Evolutionary conservation across 1,140 invertebrate species (phyloP), one percentile per base, ranked within the genome.

Genomic region (Drosophila burlai): DNA sequence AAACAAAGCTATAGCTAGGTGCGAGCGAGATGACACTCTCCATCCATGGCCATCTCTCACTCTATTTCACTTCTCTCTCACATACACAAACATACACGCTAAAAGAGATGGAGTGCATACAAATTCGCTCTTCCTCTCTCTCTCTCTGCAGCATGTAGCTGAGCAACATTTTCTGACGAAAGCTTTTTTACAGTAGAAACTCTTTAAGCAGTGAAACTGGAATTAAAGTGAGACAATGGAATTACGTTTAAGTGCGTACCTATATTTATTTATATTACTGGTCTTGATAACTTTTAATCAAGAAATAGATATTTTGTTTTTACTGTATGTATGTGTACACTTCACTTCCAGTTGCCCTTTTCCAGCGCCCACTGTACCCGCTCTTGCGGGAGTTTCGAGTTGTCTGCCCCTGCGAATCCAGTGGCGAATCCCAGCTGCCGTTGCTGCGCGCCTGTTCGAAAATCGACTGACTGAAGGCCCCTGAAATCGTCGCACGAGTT

Each of bases 391-490:
- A 85, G 82, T 81, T 81, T 40, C 11, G 49, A 68, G 63, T 64
- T 61, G 31, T 26, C 34, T 24, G 34, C 63, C 47, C 31, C 31
- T 50, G 18, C 26, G 26, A 13, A 31, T 59, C 50, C 29, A 54
- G 16, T 9, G 46, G 3, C 34, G 2, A 24, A 54, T 24, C 29
- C 45, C 24, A 29, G 46, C 63, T 73, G 55, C 26, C 38, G 6
- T 64, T 79, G 52, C 91, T 92, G 91, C 0, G 45, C 46, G 71
- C 89, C 89, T 85, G 71, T 61, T 91, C 69, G 21, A 91, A 90
- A 91, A 92, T 86, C 84, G 84, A 92, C 91, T 92, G 86, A 85
- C 76, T 90, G 83, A 87, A 89, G 85, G 85, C 85, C 85, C 85
- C 85, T 90, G 85, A 86, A 86, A 86, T 91, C 79, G 85, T 86